A percentile compares a stretch with the other conserved stretches of the same genome.
phyloP scores from a whole-genome alignment of 2,888 invertebrate genomes.

The Amblyteles armatorius region DNA sequence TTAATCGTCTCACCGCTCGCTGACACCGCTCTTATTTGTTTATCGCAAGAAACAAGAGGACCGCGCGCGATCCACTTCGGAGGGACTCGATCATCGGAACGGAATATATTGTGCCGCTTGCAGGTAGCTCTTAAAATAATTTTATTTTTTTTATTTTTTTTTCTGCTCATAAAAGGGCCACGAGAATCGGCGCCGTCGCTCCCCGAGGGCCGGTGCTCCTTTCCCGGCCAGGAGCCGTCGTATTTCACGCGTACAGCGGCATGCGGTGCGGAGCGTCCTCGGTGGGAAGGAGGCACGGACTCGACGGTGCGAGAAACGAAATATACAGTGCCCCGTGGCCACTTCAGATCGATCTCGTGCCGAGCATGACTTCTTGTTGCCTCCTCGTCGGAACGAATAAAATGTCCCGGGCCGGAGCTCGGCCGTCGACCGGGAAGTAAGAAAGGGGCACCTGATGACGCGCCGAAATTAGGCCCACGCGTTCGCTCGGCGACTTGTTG shows the following conservation, averaged over 20 bases:
- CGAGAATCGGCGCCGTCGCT: constrained; percentile 74
- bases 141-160: neutral
- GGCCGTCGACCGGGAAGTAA: neutral
- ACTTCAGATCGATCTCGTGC: constrained; percentile 11
- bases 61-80: neutral
- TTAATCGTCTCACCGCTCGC: constrained; percentile 60
- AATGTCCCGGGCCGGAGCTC: neutral
- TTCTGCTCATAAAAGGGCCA: constrained; percentile 62
- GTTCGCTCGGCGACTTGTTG: constrained; percentile 14
- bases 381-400: constrained; percentile 3
- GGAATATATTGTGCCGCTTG: neutral
- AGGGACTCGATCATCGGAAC: neutral
- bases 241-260: constrained; percentile 26
- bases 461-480: constrained; percentile 16
- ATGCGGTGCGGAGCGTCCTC: constrained; percentile 4
- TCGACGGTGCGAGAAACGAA: constrained; percentile 28
- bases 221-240: constrained; percentile 68
- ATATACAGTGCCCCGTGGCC: constrained; percentile 7
- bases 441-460: constrained; percentile 6
- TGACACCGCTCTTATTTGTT: constrained; percentile 62
- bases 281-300: neutral
- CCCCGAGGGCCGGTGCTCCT: constrained; percentile 78
- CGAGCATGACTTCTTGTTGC: constrained; percentile 9
- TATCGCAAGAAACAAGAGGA: constrained; percentile 41
- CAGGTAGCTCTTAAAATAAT: neutral